Evolutionary conservation across 1,140 invertebrate genomes (phyloP).

Genomic region (Camponotus vicinus): DNA sequence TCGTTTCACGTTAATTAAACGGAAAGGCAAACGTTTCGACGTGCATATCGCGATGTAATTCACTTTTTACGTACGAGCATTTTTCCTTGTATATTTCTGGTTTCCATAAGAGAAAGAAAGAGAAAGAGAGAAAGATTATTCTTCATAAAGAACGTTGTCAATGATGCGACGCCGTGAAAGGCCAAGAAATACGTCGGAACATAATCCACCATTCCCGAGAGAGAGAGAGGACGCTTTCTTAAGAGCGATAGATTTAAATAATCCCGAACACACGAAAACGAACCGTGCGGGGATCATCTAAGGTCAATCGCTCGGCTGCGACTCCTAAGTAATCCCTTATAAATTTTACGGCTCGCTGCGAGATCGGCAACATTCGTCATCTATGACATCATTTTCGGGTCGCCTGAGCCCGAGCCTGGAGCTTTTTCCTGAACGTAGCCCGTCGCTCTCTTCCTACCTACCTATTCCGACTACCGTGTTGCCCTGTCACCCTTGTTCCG

Average conservation of each 20-base stretch:
- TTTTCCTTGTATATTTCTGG: not conserved
- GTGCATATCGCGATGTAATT: not conserved
- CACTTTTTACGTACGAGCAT: not conserved
- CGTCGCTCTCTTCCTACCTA: not conserved
- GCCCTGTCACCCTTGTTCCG: not conserved
- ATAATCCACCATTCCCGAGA: not conserved
- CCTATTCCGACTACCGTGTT: conserved; percentile 23
- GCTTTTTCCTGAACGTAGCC: not conserved
- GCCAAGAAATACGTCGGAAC: not conserved
- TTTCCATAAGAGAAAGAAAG: not conserved
- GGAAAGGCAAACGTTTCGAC: conserved; percentile 2
- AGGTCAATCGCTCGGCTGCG: conserved; percentile 43
- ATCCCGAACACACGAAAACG: not conserved
- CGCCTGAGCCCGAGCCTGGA: not conserved
- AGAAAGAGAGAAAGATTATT: too few species aligned
- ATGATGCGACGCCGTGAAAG: not conserved
- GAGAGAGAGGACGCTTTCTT: not conserved
- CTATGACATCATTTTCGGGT: conserved; percentile 42
- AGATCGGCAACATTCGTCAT: conserved; percentile 40
- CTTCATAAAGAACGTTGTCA: not conserved
- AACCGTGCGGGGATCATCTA: not conserved
- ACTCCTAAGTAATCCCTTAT: conserved; percentile 33
- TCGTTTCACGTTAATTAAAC: not conserved
- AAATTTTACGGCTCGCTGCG: conserved; percentile 46
- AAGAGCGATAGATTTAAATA: conserved; percentile 44